These are phyloP conservation scores for Phalera bucephala DNA, from an alignment of 2,888 invertebrate genomes.

Conservation along the genomic window DNA sequence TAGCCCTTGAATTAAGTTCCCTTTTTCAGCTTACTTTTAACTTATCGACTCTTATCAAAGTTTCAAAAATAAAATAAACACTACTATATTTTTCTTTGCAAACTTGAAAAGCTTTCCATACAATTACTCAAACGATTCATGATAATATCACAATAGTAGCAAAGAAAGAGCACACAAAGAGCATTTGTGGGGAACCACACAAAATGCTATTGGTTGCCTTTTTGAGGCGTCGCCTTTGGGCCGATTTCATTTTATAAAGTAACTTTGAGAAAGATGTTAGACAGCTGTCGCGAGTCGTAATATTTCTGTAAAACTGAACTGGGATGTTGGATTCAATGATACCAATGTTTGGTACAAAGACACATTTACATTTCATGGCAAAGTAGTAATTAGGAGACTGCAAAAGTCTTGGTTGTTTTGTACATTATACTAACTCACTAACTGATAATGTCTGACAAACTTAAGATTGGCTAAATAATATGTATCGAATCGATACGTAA, in stretches of 20 bases:
- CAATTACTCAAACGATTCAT: constrained; percentile 9
- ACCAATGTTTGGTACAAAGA: constrained; percentile 9
- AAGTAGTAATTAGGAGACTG: too few species aligned
- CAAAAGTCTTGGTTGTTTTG: too few species aligned
- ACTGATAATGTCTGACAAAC: too few species aligned
- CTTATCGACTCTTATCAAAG: too few species aligned
- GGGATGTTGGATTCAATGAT: constrained; percentile 1
- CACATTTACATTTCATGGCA: neutral
- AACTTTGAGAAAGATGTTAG: constrained; percentile 37
- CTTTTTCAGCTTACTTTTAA: too few species aligned
- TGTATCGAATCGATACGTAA: neutral
- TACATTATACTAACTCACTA: too few species aligned
- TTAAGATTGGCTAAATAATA: too few species aligned
- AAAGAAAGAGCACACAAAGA: constrained; percentile 20
- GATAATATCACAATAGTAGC: constrained; percentile 18
- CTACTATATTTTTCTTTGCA: too few species aligned
- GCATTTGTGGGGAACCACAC: constrained; percentile 32
- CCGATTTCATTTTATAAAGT: constrained; percentile 68
- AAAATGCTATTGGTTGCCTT: constrained; percentile 56
- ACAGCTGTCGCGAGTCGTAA: constrained; percentile 35
- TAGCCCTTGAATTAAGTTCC: too few species aligned
- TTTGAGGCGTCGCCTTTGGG: constrained; percentile 44
- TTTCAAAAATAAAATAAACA: too few species aligned
- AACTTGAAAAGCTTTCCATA: constrained; percentile 2
- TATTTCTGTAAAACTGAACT: constrained; percentile 23